phyloP scores from a whole-genome alignment of 2,113 vertebrate genomes.

The Pomatostomus ruficeps region DNA sequence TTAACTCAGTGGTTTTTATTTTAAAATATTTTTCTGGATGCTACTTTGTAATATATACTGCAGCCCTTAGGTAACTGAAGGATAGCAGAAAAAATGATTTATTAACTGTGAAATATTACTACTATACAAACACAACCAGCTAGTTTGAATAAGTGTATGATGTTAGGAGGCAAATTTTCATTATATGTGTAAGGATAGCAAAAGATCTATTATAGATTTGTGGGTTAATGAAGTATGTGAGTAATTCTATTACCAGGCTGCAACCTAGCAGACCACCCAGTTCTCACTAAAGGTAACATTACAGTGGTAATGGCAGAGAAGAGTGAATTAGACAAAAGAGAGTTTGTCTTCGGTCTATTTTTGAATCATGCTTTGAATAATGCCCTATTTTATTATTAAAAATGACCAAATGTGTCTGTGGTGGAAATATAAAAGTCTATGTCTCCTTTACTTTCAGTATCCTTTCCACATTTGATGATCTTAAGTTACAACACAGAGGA shows the following conservation, averaged over 20 bases:
- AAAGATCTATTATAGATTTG: neutral
- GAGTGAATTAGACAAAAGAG: neutral
- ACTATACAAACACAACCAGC: neutral
- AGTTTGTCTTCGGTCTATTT: neutral
- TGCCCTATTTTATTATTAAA: neutral
- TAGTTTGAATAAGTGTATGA: neutral
- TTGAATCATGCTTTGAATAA: neutral
- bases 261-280: neutral
- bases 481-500: neutral
- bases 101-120: neutral
- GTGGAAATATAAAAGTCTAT: neutral
- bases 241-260: slow-evolving; percentile 9
- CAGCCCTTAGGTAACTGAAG: neutral
- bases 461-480: neutral
- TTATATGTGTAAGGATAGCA: neutral
- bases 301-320: neutral
- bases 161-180: neutral
- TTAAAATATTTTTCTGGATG: neutral
- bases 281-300: neutral
- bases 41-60: neutral
- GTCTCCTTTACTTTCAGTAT: neutral
- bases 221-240: neutral
- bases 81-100: neutral
- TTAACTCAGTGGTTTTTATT: neutral
- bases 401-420: neutral